Evolutionary conservation across 1,140 invertebrate species (phyloP).

Genomic region (Schlechtendalia chinensis): DNA sequence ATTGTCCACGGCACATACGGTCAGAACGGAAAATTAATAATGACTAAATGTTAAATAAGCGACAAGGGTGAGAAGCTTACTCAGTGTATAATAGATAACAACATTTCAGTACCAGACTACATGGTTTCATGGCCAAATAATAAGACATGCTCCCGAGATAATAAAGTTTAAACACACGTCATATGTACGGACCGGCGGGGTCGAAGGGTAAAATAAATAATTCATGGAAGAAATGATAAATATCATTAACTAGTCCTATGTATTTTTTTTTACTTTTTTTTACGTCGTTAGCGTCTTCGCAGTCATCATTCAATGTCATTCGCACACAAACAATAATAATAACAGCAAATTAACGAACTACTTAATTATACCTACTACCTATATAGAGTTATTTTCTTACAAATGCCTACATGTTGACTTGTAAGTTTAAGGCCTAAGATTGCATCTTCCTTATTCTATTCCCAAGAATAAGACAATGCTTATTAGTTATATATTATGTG

Average conservation of each 20-base stretch:
- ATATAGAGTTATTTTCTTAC: no score
- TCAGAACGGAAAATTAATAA: constrained; percentile 6
- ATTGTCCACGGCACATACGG: not conserved
- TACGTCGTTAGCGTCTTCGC: no score
- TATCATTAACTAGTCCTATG: not conserved
- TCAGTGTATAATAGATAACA: constrained; percentile 31
- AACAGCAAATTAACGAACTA: no score
- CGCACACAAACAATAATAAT: no score
- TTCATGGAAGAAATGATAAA: not conserved
- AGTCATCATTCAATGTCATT: no score
- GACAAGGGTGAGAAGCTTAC: constrained; percentile 17
- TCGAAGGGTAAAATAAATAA: not conserved
- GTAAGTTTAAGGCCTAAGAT: no score
- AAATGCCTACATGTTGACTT: no score
- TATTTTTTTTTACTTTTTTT: no score
- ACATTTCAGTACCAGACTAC: not conserved
- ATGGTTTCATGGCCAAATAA: constrained; percentile 29
- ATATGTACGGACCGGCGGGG: not conserved
- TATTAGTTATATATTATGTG: no score
- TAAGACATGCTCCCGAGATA: constrained; percentile 23
- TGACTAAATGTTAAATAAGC: not conserved
- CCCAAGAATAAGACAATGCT: no score
- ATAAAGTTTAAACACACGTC: not conserved
- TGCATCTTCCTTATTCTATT: no score
- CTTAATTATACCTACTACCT: no score